A percentile compares a stretch with the other conserved stretches of the same genome.
Conservation (phyloP, 2,888 invertebrate species). For the Sinotaia quadrata region DNA sequence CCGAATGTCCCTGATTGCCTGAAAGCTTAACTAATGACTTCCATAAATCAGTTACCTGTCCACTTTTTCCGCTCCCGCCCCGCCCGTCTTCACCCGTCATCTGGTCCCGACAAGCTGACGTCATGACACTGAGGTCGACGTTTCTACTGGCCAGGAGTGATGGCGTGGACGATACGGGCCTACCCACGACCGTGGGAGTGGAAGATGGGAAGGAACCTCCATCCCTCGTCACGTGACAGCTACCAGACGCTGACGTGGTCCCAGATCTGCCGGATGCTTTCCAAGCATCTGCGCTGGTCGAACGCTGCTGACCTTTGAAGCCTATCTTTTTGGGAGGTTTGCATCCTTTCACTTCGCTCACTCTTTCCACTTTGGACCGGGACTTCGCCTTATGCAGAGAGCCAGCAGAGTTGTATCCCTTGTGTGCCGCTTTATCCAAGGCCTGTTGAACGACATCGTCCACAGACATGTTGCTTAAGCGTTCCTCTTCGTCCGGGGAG, state of each 20-base stretch:
- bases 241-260: background rate
- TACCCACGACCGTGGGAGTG: too few species aligned
- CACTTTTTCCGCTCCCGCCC: too few species aligned
- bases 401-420: background rate
- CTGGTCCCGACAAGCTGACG: background rate
- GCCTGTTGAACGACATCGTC: constrained; percentile 21
- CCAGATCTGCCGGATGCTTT: background rate
- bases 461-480: constrained; percentile 11
- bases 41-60: too few species aligned
- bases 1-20: too few species aligned
- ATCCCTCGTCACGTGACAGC: background rate
- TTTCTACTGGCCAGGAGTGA: background rate
- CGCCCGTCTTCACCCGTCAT: too few species aligned
- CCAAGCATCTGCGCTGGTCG: background rate
- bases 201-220: too few species aligned
- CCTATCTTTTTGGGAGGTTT: background rate
- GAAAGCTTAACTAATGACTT: too few species aligned
- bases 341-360: background rate
- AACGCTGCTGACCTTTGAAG: background rate
- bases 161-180: constrained; percentile 2
- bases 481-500: constrained; percentile 10
- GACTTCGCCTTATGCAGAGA: background rate
- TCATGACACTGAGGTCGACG: background rate
- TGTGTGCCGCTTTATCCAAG: constrained; percentile 1
- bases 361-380: background rate